These are phyloP conservation scores for Orius insidiosus DNA, from an alignment of 1,140 invertebrate species.

Conservation along the genomic window DNA sequence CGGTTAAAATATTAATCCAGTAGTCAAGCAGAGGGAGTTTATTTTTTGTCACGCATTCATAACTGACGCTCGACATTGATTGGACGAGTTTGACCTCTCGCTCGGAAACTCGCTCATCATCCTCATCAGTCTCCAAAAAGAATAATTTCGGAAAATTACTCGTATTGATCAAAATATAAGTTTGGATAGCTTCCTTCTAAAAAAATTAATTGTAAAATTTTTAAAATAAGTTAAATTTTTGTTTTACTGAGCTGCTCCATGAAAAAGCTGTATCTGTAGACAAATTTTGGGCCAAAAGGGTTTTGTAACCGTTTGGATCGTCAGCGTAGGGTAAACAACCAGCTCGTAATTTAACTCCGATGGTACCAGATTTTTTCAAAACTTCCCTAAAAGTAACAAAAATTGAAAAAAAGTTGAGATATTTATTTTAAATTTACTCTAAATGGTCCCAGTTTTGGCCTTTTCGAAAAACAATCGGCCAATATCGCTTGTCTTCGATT, in stretches of 20 bases:
- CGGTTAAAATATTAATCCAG: conserved; percentile 51
- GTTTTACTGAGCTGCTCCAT: conserved; percentile 33
- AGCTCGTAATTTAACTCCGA: conserved; percentile 76
- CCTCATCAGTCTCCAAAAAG: conserved; percentile 32
- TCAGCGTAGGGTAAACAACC: conserved; percentile 75
- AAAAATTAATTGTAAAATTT: conserved; percentile 12
- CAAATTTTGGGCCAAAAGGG: conserved; percentile 63
- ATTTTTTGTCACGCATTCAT: conserved; percentile 74
- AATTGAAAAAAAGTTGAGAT: conserved; percentile 11
- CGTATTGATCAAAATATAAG: conserved; percentile 34
- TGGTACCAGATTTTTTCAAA: conserved; percentile 44
- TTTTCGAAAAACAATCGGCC: conserved; percentile 66
- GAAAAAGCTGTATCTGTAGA: conserved; percentile 57
- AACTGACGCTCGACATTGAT: conserved; percentile 53
- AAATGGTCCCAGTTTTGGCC: conserved; percentile 69
- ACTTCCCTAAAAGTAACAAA: conserved; percentile 45
- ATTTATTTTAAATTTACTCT: conserved; percentile 31
- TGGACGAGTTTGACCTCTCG: conserved; percentile 40
- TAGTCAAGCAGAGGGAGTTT: conserved; percentile 60
- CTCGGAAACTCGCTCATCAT: not conserved
- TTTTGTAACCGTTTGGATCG: conserved; percentile 74
- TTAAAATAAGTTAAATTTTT: not conserved
- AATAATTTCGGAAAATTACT: conserved; percentile 37
- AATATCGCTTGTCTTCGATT: conserved; percentile 69
- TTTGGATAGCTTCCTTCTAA: conserved; percentile 30